A percentile compares a stretch with the other conserved stretches of the same genome.
Evolutionary conservation across 2,888 invertebrate genomes (phyloP).

Genomic region (Amphiduros pacificus): DNA sequence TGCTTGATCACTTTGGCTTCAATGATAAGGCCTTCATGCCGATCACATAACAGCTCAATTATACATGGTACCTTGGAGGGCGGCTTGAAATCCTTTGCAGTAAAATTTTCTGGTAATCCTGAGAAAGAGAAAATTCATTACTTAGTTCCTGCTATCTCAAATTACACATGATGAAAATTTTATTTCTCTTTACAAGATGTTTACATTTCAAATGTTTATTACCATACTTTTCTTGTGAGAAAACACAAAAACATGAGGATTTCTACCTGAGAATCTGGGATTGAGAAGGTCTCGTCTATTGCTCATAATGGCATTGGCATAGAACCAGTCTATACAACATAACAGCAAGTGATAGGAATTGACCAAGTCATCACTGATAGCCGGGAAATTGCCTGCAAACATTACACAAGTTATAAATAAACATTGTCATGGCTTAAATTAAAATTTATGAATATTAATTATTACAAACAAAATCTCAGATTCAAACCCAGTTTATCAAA

Average conservation of each 20-base stretch:
- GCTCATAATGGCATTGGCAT: conserved; percentile 80
- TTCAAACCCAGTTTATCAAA: too few relatives aligned
- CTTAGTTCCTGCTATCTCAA: too few relatives aligned
- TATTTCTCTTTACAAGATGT: too few relatives aligned
- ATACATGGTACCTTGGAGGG: conserved; percentile 76
- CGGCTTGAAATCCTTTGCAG: conserved; percentile 64
- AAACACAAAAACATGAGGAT: too few relatives aligned
- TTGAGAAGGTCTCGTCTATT: conserved; percentile 82
- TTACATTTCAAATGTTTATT: too few relatives aligned
- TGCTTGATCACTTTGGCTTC: conserved; percentile 90
- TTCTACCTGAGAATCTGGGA: conserved; percentile 65
- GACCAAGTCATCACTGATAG: conserved; percentile 88
- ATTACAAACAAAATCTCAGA: too few relatives aligned
- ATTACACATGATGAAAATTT: too few relatives aligned
- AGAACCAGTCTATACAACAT: conserved; percentile 88
- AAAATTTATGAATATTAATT: too few relatives aligned
- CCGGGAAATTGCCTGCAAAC: conserved; percentile 73
- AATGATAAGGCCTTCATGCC: conserved; percentile 78
- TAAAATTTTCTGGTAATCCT: conserved; percentile 76
- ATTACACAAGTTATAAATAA: neutral
- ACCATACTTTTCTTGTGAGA: too few relatives aligned
- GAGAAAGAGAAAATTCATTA: conserved; percentile 22
- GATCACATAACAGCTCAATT: conserved; percentile 78
- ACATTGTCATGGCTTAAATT: too few relatives aligned
- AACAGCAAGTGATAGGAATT: conserved; percentile 90